Evolutionary conservation across 2,888 invertebrate species (phyloP), one percentile per base, ranked within the genome.

Genomic region (Acronicta alni): DNA sequence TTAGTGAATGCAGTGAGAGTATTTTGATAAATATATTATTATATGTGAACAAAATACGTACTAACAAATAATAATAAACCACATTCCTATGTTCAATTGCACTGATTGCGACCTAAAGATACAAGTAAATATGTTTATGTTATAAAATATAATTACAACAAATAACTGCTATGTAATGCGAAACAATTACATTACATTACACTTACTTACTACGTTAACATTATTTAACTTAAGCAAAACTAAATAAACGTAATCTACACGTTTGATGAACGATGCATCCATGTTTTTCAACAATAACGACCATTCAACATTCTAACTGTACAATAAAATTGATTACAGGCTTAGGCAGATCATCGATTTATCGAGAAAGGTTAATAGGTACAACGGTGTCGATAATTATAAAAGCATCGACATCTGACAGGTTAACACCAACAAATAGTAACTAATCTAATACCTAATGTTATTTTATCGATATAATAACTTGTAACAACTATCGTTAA

Each of bases 121-220:
- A 46, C 37, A 61, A 41, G 37, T 44, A n/a, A 52, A 32, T 30
- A 71, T 58, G 26, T 16, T 35, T 17, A 10, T 42, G 15, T 38
- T 38, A 42, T 63, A 20, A 49, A n/a, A 35, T 35, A 26, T 41
- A 53, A 66, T 48, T 45, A 48, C 47, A 52, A 55, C 67, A 55
- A 55, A 4, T 53, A 54, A 70, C 44, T 47, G 42, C 49, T 44
- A 55, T 39, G 48, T 3, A 44, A 41, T 42, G 17, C 18, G 32
- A 55, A 60, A 59, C 26, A 52, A 55, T 57, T 60, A 72, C 43
- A 57, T 57, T 60, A 72, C 43, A 57, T 17, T 37, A 54, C 1
- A 2, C 48, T 62, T 54, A 71, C 9, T n/a, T 54, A 49, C 18
- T 32, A 71, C 15, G 37, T 72, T 60, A 68, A 68, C 54, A 54